Conservation (phyloP, 1,140 invertebrate genomes). For the Sycophila sp. region DNA sequence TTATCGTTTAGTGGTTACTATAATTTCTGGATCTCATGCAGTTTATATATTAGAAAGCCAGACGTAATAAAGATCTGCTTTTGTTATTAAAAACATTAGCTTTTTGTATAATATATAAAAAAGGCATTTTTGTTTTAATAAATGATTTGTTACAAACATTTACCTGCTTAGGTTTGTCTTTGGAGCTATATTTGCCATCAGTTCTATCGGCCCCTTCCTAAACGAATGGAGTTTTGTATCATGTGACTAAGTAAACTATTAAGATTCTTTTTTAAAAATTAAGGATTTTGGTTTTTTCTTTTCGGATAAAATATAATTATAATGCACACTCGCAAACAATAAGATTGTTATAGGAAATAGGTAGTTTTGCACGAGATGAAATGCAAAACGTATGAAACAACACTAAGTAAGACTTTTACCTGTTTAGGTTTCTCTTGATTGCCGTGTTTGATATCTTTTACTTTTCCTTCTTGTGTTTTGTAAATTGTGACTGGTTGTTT, state of each 20-base stretch:
- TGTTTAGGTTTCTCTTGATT: conserved; percentile 94
- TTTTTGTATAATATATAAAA: not conserved
- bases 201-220: conserved; percentile 70
- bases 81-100: conserved; percentile 19
- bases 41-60: too few relatives aligned
- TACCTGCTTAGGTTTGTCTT: conserved; percentile 94
- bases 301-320: too few relatives aligned
- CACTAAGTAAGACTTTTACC: conserved; percentile 48
- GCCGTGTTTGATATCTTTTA: conserved; percentile 92
- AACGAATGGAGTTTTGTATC: conserved; percentile 54
- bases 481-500: conserved; percentile 98
- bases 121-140: conserved; percentile 5
- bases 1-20: too few relatives aligned
- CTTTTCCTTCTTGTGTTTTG: conserved; percentile 88
- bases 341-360: too few relatives aligned
- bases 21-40: too few relatives aligned
- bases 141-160: conserved; percentile 39
- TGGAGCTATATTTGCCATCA: conserved; percentile 88
- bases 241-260: conserved; percentile 42
- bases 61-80: too few relatives aligned
- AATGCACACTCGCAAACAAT: too few relatives aligned
- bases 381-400: not conserved
- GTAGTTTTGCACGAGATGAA: not conserved
- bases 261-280: not conserved
- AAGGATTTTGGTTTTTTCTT: not conserved